These are phyloP conservation scores for Gila robusta DNA, from an alignment of 2,797 vertebrate species.

Conservation along the genomic window DNA sequence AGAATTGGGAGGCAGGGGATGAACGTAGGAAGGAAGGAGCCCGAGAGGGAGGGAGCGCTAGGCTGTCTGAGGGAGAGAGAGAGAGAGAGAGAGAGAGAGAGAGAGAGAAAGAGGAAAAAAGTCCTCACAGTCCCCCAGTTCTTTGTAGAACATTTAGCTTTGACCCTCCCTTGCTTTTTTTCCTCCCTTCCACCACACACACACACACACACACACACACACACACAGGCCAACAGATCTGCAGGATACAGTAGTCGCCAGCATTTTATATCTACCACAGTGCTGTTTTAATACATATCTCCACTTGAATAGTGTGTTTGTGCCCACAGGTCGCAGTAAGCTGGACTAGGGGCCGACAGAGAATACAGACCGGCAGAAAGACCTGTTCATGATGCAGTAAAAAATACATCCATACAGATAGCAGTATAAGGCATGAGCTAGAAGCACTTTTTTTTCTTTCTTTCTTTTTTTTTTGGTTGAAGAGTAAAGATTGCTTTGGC, in stretches of 20 bases:
- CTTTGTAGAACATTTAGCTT: constrained; percentile 94
- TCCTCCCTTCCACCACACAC: constrained; percentile 81
- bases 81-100: constrained; percentile 29
- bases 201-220: constrained; percentile 65
- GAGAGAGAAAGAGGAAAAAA: constrained; percentile 68
- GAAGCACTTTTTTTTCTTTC: constrained; percentile 64
- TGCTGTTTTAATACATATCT: constrained; percentile 77
- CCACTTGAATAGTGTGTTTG: constrained; percentile 75
- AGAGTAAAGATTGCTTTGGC: constrained; percentile 57
- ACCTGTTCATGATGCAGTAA: constrained; percentile 80
- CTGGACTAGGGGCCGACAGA: constrained; percentile 78
- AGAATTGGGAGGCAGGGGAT: constrained; percentile 63
- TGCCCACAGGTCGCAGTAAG: constrained; percentile 81
- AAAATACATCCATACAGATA: constrained; percentile 76
- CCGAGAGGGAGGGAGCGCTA: constrained; percentile 50
- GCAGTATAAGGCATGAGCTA: constrained; percentile 68
- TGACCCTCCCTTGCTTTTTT: constrained; percentile 93
- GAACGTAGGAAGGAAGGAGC: constrained; percentile 63
- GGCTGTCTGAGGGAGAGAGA: constrained; percentile 61
- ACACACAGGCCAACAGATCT: constrained; percentile 81
- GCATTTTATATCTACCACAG: constrained; percentile 78
- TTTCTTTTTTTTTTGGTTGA: constrained; percentile 57
- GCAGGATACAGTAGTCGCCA: constrained; percentile 80
- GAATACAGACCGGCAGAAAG: constrained; percentile 60
- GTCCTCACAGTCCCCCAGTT: constrained; percentile 86